Percentiles rank a stretch among this genome's conserved stretches.
Evolutionary conservation across 2,888 invertebrate genomes (phyloP).

Genomic region (Eremobia ochroleuca): DNA sequence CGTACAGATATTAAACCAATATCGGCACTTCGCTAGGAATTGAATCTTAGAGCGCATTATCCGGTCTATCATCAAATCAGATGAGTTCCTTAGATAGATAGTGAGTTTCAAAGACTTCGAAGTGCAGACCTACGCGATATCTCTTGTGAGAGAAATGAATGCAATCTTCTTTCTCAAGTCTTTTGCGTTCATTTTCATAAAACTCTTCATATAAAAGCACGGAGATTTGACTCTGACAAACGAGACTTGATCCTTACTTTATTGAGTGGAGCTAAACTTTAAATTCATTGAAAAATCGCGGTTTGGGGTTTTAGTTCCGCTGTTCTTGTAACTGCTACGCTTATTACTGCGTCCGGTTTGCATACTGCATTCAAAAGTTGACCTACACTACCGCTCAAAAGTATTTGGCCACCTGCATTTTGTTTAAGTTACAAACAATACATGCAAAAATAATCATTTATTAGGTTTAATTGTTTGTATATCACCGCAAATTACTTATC

Average conservation of each 20-base stretch:
- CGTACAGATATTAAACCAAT: slow-evolving; percentile 27
- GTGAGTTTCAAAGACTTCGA: slow-evolving; percentile 41
- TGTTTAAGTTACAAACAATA: no score
- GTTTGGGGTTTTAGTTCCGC: slow-evolving; percentile 22
- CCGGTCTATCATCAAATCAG: slow-evolving; percentile 49
- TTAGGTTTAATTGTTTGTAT: no score
- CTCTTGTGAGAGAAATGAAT: slow-evolving; percentile 49
- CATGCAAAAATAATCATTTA: no score
- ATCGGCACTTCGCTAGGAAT: slow-evolving; percentile 32
- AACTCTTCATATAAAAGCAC: slow-evolving; percentile 59
- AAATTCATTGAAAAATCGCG: slow-evolving; percentile 49
- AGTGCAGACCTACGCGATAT: slow-evolving; percentile 47
- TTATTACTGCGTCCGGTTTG: slow-evolving; percentile 12
- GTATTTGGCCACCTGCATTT: no score
- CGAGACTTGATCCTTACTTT: slow-evolving; percentile 50
- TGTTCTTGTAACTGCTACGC: slow-evolving; percentile 2
- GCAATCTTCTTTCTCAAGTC: slow-evolving; percentile 50
- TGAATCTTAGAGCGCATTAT: slow-evolving; percentile 44
- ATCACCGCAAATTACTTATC: no score
- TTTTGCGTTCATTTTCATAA: slow-evolving; percentile 60
- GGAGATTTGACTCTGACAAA: slow-evolving; percentile 60
- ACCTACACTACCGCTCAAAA: no score
- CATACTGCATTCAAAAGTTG: slow-evolving; percentile 7
- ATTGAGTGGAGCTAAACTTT: slow-evolving; percentile 51
- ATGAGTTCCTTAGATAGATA: slow-evolving; percentile 45